Conservation (phyloP, 2,113 vertebrate species). For the Cygnus atratus region DNA sequence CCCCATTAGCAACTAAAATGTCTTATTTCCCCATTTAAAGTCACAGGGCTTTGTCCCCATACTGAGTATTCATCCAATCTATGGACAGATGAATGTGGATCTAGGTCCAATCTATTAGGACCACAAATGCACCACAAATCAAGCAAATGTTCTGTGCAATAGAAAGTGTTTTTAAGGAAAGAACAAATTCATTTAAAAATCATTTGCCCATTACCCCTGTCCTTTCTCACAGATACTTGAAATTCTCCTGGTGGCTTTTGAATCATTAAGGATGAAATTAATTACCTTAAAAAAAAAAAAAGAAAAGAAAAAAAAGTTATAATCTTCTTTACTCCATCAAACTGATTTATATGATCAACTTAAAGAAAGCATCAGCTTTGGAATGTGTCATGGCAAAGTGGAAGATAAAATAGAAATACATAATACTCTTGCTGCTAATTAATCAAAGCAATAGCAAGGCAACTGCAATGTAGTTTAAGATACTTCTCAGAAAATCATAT, state of each 20-base stretch:
- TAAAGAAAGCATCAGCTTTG: neutral
- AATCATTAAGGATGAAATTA: neutral
- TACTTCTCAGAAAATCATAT: neutral
- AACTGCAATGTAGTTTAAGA: neutral
- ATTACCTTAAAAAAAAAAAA: neutral
- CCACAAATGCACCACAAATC: neutral
- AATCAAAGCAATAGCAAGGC: neutral
- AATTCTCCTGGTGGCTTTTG: neutral
- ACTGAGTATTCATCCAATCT: neutral
- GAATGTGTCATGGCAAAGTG: neutral
- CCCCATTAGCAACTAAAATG: neutral
- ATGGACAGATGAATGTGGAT: too few relatives aligned
- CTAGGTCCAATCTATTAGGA: neutral
- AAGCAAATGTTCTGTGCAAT: neutral
- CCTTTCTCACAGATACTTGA: neutral
- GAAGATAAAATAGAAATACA: neutral
- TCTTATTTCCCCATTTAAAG: neutral
- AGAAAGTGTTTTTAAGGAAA: neutral
- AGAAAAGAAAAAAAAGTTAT: too few relatives aligned
- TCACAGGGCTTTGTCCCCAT: neutral
- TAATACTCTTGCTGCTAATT: neutral
- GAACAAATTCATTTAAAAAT: neutral
- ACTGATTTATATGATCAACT: neutral
- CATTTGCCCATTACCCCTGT: neutral
- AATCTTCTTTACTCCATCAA: neutral